Evolutionary conservation across 1,140 invertebrate genomes (phyloP), one percentile per base, ranked within the genome.

Genomic region (Caenorhabditis inopinata): DNA sequence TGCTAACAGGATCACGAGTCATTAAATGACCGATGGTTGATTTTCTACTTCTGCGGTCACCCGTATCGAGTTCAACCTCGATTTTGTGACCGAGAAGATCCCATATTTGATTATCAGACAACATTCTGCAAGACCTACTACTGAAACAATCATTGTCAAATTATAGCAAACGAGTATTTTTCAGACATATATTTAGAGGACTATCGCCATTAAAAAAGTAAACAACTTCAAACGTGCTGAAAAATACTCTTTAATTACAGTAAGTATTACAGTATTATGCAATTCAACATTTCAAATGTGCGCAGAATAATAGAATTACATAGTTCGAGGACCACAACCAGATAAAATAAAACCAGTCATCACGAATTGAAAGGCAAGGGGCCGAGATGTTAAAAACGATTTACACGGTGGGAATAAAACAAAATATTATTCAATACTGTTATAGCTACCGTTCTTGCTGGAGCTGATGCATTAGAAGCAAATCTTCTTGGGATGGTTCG

Each of bases 401-500:
- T 48, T 48, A 48, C 11, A 48, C n/a, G 18, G 21, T 6, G 5
- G 48, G 18, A 9, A 9, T 3, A 23, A 42, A 51, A 25, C 21
- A 51, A 9, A 2, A 51, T 27, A 58, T 23, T 58, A 7, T 58
- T n/a, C 25, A 58, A 42, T 42, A n/a, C n/a, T n/a, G n/a, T n/a
- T n/a, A 48, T 48, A n/a, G 21, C 38, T 38, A 68, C 7, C 58
- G 58, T 68, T 68, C 58, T 68, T 68, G 58, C 21, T 79, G 78
- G 11, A 79, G 78, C 42, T 86, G 83, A 47, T 83, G 75, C 18
- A 85, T 73, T 6, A 86, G 83, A 38, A 80, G 51, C 23, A 82
- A 32, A 58, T 87, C 86, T 76, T 87, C 86, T 49, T 35, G 45
- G 0, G 84, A 83, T 11, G 86, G 87, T 12, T 85, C 78, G 38